These are phyloP conservation scores for Psix sp. DNA, from an alignment of 1,140 invertebrate species.

Conservation along the genomic window DNA sequence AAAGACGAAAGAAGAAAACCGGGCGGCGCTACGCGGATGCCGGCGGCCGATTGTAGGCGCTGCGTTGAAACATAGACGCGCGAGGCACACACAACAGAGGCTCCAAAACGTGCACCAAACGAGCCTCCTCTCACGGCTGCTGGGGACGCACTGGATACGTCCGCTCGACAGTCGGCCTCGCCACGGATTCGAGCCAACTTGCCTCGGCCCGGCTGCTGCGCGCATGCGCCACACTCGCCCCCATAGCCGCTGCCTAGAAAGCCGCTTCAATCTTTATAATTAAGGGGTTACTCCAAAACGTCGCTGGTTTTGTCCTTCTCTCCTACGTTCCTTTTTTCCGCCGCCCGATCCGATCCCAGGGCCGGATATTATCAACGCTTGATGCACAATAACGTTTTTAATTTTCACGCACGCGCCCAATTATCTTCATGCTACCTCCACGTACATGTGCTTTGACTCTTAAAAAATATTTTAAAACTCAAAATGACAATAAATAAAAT, in stretches of 20 bases:
- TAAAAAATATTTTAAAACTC: no score
- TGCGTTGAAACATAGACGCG: constrained; percentile 14
- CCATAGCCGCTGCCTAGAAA: constrained; percentile 30
- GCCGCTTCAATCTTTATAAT: constrained; percentile 46
- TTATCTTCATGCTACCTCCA: no score
- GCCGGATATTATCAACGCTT: background rate
- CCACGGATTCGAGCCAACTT: constrained; percentile 17
- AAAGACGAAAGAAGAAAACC: constrained; percentile 6
- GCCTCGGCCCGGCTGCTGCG: constrained; percentile 20
- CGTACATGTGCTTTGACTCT: no score
- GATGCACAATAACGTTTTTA: no score
- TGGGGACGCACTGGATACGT: constrained; percentile 58
- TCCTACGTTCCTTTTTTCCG: constrained; percentile 1
- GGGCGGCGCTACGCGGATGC: constrained; percentile 20
- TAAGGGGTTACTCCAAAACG: constrained; percentile 40
- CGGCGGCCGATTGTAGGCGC: constrained; percentile 15
- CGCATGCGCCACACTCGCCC: constrained; percentile 51
- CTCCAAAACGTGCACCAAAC: constrained; percentile 23
- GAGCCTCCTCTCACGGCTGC: constrained; percentile 33
- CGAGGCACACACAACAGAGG: constrained; percentile 23
- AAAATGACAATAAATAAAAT: no score
- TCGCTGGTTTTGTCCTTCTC: constrained; percentile 20
- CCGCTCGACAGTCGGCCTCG: background rate
- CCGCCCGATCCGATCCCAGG: background rate
- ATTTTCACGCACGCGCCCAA: background rate